Evolutionary conservation across 2,888 invertebrate genomes (phyloP), one percentile per base, ranked within the genome.

Genomic region (Conops quadrifasciatus): DNA sequence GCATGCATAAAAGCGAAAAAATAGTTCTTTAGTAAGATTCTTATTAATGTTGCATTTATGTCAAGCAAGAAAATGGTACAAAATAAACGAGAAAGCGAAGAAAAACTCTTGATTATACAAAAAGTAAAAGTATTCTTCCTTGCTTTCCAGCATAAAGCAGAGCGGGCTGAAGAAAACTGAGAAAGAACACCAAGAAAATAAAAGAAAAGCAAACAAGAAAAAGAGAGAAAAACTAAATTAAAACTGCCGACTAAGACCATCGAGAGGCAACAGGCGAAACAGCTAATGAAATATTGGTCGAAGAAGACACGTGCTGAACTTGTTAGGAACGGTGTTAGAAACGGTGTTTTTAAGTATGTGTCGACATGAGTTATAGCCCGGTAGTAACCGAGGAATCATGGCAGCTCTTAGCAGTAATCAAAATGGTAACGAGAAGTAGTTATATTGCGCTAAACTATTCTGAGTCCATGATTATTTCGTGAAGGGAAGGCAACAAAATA

Each of bases 281-380:
- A 66, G 56, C 43, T 66, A 66, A 66, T 66, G 66, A 66, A 62
- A 21, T 24, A 36, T 11, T 13, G 19, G 36, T 36, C 19, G 5
- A 36, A 36, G 5, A 24, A 56, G 66, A 66, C 66, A 66, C 66
- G 66, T 66, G 66, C 30, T 56, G 56, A 56, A 56, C 43, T 56
- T 56, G 19, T 24, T 56, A 26, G 21, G 19, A 60, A 60, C 26
- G 9, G 60, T 51, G 19, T 51, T n/a, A n/a, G n/a, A n/a, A 9
- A 36, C 4, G 36, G 9, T 7, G 36, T 7, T 36, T 36, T 36
- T 9, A 36, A 36, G 9, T 36, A 36, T 4, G 36, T 36, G 9
- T 36, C 5, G 5, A 36, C 9, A 7, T 36, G 36, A 7, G 36
- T 36, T 36, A 7, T 7, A 56, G 36, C 26, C 16, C 28, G 56